Base-by-base conservation (phyloP, 2,797 vertebrate species). In the Falco peregrinus region DNA sequence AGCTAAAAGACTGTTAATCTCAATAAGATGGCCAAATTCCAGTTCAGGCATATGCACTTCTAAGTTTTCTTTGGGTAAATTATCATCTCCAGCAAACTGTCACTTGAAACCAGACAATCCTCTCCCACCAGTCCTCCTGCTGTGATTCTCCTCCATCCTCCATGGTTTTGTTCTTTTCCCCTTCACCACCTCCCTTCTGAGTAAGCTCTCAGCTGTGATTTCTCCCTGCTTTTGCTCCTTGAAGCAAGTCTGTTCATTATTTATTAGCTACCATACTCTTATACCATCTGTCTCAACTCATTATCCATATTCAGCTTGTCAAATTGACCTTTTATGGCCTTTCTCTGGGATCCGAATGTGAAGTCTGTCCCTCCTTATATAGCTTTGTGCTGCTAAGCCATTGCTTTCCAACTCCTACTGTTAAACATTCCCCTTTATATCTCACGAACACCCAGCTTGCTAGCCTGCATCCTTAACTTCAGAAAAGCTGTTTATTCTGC, bases 261-360 rank as follows among this genome's bases (percentile, higher is more conserved):
- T 97, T 97, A 91, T 94, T 93, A 94, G 84, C 87, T 95, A 37
- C 60, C 89, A 48, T 75, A 60, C 76, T 86, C 94, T 95, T 96
- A 90, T 65, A 94, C 90, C 94, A 88, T 96, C 94, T 97, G 96
- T 89, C 97, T 94, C 87, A 70, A 93, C 95, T 97, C 95, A 93
- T 93, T 93, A 79, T 89, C 84, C 88, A 87, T 90, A 96, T 86
- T 91, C 83, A 84, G 33, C 84, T 96, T 93, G 75, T 87, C 93
- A 94, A 86, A 70, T 54, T 90, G 97, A 96, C 96, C 97, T 98
- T 97, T 95, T 83, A 87, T 56, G 70, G 92, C 87, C 91, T 94
- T 91, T 89, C 84, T 88, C 84, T 92, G 82, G 91, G 84, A 96
- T 90, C 76, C 80, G 56, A 78, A 74, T 78, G 57, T 75, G 89